phyloP scores from a whole-genome alignment of 2,113 vertebrate genomes.

The Apus apus region DNA sequence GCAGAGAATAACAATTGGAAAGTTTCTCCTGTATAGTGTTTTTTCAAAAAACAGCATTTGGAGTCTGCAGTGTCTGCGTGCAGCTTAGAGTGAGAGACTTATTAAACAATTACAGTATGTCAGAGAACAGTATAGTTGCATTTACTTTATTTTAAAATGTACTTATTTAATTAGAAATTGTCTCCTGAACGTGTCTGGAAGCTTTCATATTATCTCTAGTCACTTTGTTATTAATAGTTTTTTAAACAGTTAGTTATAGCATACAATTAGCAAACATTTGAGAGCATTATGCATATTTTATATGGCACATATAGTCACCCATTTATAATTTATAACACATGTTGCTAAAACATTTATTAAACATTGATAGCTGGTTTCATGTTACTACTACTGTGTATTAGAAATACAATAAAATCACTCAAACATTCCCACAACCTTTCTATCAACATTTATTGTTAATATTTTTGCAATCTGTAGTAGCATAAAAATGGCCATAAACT shows the following conservation, averaged over 20 bases:
- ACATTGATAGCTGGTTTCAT: slow-evolving; percentile 53
- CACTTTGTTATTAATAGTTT: slow-evolving; percentile 46
- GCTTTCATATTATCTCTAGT: not conserved
- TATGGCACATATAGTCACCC: slow-evolving; percentile 7
- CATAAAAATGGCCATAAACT: not conserved
- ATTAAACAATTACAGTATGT: not conserved
- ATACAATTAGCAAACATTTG: slow-evolving; percentile 22
- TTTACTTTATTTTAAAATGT: slow-evolving; percentile 33
- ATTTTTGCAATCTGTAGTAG: slow-evolving; percentile 9
- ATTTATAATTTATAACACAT: slow-evolving; percentile 61
- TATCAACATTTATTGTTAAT: slow-evolving; percentile 46
- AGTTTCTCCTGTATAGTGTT: not conserved
- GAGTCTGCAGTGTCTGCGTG: not conserved
- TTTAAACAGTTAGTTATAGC: slow-evolving; percentile 34
- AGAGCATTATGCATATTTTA: slow-evolving; percentile 65
- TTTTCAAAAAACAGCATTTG: not conserved
- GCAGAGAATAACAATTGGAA: not conserved
- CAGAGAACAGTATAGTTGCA: not conserved
- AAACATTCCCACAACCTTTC: slow-evolving; percentile 28
- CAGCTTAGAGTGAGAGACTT: not conserved
- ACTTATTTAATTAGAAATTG: slow-evolving; percentile 62
- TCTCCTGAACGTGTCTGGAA: slow-evolving; percentile 11
- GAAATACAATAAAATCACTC: slow-evolving; percentile 48
- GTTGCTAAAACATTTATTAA: slow-evolving; percentile 61
- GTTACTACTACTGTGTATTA: slow-evolving; percentile 8